Evolutionary conservation across 2,888 invertebrate species (phyloP).

Genomic region (Macaria liturata): DNA sequence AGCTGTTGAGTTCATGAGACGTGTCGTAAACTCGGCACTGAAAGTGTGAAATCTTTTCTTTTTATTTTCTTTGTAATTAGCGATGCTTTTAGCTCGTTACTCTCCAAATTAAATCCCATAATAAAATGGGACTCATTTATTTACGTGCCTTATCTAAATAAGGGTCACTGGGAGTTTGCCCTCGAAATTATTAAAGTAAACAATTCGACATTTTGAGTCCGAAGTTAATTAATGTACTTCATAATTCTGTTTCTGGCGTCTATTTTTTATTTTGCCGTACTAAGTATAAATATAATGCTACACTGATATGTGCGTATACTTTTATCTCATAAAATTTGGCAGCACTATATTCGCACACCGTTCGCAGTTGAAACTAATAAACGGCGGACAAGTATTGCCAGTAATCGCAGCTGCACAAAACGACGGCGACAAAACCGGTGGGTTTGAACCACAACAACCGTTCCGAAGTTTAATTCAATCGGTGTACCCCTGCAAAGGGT

Average conservation of each 20-base stretch:
- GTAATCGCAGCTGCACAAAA: conserved; percentile 78
- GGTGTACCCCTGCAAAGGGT: conserved; percentile 64
- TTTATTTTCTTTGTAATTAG: conserved; percentile 30
- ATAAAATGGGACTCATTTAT: conserved; percentile 11
- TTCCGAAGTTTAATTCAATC: conserved; percentile 82
- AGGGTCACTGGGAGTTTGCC: conserved; percentile 4
- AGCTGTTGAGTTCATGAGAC: conserved; percentile 65
- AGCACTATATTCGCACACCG: conserved; percentile 15
- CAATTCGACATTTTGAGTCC: too few species aligned
- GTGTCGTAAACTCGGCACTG: conserved; percentile 10
- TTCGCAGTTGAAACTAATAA: conserved; percentile 59
- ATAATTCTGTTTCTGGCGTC: too few species aligned
- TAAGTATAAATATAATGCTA: too few species aligned
- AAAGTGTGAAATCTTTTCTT: conserved; percentile 27
- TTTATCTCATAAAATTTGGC: background rate
- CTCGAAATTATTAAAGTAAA: background rate
- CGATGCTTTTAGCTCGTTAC: conserved; percentile 13
- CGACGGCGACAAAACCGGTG: conserved; percentile 75
- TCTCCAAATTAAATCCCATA: conserved; percentile 7
- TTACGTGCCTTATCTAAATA: conserved; percentile 12
- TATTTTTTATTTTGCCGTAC: too few species aligned
- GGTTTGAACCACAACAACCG: conserved; percentile 77
- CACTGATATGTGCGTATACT: too few species aligned
- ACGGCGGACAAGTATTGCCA: conserved; percentile 72
- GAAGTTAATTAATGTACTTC: too few species aligned